Base-by-base conservation (phyloP, 2,888 invertebrate genomes). In the Dascillus cervinus region DNA sequence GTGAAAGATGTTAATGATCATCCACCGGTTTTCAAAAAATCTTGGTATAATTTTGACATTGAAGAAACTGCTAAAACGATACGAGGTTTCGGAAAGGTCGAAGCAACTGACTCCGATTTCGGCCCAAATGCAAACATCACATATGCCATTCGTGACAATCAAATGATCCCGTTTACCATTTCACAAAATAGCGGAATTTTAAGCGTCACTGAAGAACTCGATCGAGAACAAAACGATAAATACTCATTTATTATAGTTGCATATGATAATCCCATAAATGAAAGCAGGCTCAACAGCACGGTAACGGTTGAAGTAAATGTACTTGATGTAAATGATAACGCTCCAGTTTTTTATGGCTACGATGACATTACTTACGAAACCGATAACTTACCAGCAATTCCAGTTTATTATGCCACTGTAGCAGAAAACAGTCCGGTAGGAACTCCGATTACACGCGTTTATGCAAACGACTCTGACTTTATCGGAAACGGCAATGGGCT, bases 401-500 rank as follows among this genome's bases (percentile, higher is more conserved):
- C 88, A 0, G 72, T 88, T 0, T 91, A 88, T 50, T 80, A 79
- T 48, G 79, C 84, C 0, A 77, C 77, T 6, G 66, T 87, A 10
- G 73, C 79, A 41, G 84, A 89, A 56, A 83, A 85, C 55, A 73
- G 77, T 8, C 77, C 80, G 3, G 70, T 83, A 1, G 88, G 89
- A 5, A 79, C 80, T 20, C 67, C 77, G 23, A 79, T 90, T 0
- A 76, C 79, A 1, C 77, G 77, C 60, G 76, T 90, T 2, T 79
- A 74, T 39, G 90, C 90, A 1, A 87, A 88, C 43, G 90, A 91
- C 62, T 78, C 83, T 8, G 90, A 91, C 58, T 86, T 85, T 46
- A 65, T 77, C 22, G 84, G 85, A 1, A 88, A 89, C 53, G 89
- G 89, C n/a, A 90, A 90, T 53, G 89, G 89, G 0, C 63, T 88